Conservation (phyloP, 2,888 invertebrate genomes). For the Augochlorella aurata region DNA sequence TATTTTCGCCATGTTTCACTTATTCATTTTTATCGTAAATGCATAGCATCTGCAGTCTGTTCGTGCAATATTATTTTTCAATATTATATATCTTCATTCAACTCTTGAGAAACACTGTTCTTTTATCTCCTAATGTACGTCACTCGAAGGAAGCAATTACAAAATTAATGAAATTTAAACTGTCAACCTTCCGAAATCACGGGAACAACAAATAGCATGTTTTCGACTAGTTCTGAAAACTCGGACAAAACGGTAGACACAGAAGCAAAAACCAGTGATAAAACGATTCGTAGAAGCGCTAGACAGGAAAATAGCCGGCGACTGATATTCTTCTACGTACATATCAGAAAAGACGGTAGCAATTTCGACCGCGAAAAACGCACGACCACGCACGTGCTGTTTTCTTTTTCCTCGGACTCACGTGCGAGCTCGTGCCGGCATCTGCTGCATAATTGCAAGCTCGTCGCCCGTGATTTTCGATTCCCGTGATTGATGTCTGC, state of each 20-base stretch:
- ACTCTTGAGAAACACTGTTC: too few species aligned
- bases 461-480: slow-evolving; percentile 19
- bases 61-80: too few species aligned
- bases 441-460: slow-evolving; percentile 39
- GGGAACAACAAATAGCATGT: too few species aligned
- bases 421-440: slow-evolving; percentile 19
- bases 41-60: too few species aligned
- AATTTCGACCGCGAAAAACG: slow-evolving; percentile 25
- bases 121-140: too few species aligned
- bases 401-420: slow-evolving; percentile 21
- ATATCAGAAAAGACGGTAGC: not conserved
- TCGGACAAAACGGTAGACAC: not conserved
- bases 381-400: not conserved
- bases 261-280: not conserved
- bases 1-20: too few species aligned
- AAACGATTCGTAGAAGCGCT: slow-evolving; percentile 9
- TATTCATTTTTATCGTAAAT: too few species aligned
- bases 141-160: too few species aligned
- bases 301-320: not conserved
- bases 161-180: too few species aligned
- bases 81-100: too few species aligned
- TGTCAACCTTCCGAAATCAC: too few species aligned
- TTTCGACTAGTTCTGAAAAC: not conserved
- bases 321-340: not conserved
- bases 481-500: not conserved